Base-by-base conservation (phyloP, 2,113 vertebrate genomes). In the Pleuronectes platessa region DNA sequence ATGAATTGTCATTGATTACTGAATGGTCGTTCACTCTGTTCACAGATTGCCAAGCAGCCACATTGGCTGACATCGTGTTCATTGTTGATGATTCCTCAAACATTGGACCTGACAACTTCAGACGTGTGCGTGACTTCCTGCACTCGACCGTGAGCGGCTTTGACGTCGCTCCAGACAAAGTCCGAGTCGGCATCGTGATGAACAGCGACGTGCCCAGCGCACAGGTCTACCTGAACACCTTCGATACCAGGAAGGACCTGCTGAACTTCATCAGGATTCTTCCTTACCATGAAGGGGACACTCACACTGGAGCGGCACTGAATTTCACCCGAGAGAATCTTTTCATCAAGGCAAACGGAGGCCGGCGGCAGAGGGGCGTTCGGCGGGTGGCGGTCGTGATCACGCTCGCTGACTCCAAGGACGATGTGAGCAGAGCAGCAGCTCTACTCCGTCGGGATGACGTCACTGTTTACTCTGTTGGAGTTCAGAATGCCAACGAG, bases 351-450 rank as follows among this genome's bases (percentile, higher is more conserved):
- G 45, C 66, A 0, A 79, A 21, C 5, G 96, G 96, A 9, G 92
- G 96, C 83, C 88, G 95, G 49, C 86, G 66, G 12, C 26, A 27
- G 1, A 72, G 76, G 3, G 93, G 94, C 0, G 74, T 95, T 17
- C 92, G 93, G 66, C 94, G 96, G 87, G 88, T 97, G 60, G 95
- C 95, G 0, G 85, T 97, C 20, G 90, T 97, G 59, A 94, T 97
- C 86, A 96, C 93, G 0, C 93, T 94, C 1, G 92, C 93, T 0
- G 20, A 92, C 23, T 96, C 95, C 5, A 76, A 93, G n/a, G 96
- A 96, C 60, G 17, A 88, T 0, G 92, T 96, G 53, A 84, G 23
- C 4, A 23, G 14, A 2, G 64, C 90, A 0, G 95, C 95, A 3
- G 79, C 89, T 37, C 56, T 83, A 0, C 93, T 97, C 12, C 91